phyloP scores from a whole-genome alignment of 2,113 vertebrate genomes.

The Hemichromis elongatus region DNA sequence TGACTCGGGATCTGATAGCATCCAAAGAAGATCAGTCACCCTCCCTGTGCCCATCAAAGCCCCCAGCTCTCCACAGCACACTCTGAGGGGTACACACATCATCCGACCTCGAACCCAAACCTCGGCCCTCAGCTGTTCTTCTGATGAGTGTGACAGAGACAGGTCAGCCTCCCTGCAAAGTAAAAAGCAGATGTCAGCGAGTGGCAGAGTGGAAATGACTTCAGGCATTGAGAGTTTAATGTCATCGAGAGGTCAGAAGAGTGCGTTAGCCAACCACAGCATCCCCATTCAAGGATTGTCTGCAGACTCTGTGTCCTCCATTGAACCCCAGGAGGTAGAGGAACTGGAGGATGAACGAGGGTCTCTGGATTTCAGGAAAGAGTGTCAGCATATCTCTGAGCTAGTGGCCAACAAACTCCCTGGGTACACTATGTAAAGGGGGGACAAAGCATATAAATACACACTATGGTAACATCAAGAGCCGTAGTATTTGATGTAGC shows the following conservation, averaged over 20 bases:
- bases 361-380: constrained; percentile 66
- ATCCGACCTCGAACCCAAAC: constrained; percentile 48
- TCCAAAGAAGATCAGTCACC: constrained; percentile 24
- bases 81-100: constrained; percentile 56
- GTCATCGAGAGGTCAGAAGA: constrained; percentile 9
- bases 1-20: constrained; percentile 30
- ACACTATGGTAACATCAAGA: not conserved
- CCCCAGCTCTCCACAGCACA: constrained; percentile 69
- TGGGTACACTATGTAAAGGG: constrained; percentile 84
- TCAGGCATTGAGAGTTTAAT: constrained; percentile 2
- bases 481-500: not conserved
- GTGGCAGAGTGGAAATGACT: not conserved
- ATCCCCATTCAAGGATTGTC: constrained; percentile 47
- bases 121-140: constrained; percentile 51
- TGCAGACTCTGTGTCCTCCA: constrained; percentile 55
- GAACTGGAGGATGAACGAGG: constrained; percentile 66
- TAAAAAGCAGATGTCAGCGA: not conserved
- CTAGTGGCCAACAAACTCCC: constrained; percentile 83
- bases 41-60: constrained; percentile 72
- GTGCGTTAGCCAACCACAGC: constrained; percentile 51
- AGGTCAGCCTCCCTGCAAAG: constrained; percentile 1
- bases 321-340: constrained; percentile 48
- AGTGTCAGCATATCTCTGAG: constrained; percentile 82
- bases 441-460: not conserved
- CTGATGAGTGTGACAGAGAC: constrained; percentile 40